phyloP scores from a whole-genome alignment of 2,888 invertebrate species.

The Pinctada fucata region DNA sequence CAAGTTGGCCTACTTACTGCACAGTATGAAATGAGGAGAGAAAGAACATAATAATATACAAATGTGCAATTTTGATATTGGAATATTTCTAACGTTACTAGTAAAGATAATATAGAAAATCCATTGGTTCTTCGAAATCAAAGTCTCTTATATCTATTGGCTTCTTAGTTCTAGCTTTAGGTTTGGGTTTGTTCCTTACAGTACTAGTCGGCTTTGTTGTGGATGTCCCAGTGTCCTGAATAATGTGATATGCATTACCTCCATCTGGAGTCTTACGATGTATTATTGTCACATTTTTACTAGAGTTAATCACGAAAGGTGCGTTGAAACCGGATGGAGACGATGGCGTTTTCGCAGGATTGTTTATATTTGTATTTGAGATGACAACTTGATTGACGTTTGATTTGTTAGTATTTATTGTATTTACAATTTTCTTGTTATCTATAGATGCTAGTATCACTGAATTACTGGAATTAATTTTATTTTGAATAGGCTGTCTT shows the following conservation, averaged over 20 bases:
- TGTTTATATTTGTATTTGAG: slow-evolving; percentile 1
- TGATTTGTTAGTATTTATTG: not conserved
- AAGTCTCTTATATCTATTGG: not conserved
- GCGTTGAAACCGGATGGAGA: not conserved
- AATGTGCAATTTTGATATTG: too few relatives aligned
- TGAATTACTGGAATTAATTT: not conserved
- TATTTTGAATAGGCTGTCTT: not conserved
- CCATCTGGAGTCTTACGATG: not conserved
- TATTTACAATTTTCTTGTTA: not conserved
- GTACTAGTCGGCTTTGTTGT: not conserved
- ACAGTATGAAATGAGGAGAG: too few relatives aligned
- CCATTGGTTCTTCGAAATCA: not conserved
- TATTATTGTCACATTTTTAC: slow-evolving; percentile 3
- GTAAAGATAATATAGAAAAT: not conserved
- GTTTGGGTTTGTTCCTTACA: not conserved
- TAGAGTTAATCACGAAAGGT: not conserved
- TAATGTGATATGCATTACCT: not conserved
- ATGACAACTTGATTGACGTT: not conserved
- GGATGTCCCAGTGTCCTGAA: not conserved
- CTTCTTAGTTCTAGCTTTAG: not conserved
- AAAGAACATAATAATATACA: too few relatives aligned
- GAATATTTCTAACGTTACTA: not conserved
- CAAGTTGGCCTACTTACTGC: too few relatives aligned
- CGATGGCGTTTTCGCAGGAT: too few relatives aligned
- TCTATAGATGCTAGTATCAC: not conserved